Evolutionary conservation across 2,888 invertebrate species (phyloP), one percentile per base, ranked within the genome.

Genomic region (Hydraecia micacea): DNA sequence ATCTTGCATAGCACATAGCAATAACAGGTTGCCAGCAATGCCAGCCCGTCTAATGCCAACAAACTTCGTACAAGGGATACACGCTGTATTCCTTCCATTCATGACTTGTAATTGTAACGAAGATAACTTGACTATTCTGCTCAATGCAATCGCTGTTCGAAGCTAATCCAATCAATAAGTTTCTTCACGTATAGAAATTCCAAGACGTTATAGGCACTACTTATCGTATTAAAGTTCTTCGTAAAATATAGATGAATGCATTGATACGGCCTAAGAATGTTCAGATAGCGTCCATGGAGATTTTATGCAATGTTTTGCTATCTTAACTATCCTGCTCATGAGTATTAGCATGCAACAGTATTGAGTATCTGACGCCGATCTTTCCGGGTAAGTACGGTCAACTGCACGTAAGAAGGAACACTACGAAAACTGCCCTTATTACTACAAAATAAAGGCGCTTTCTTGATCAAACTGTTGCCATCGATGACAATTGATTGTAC

Each of bases 181-280:
- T 79, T 82, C 85, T 79, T 85, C 85, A 79, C 79, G 73, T 73
- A 80, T 58, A 67, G 74, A 72, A 85, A 85, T 85, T 72, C 84
- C 84, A 68, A 60, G 81, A 79, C 58, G 65, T 68, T 72, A 77
- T 62, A 72, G 4, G 32, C 66, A 62, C 74, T 73, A 71, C 60
- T 80, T 73, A 80, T 83, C 76, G 74, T 74, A 76, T 71, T 83
- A 71, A 66, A 85, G 71, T 66, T 76, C 79, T 85, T 74, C 75
- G 73, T 78, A 79, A 85, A 83, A 77, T 80, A 83, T 75, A 86
- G 83, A 80, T 83, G 85, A 83, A 80, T 80, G 75, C 86, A 28
- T 77, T 75, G 86, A 84, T 87, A 86, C 63, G 58, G 36, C 11
- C 52, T 69, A 73, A 83, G 86, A 79, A 86, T 86, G 77, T 76